Percentiles rank a stretch among this genome's conserved stretches.
These are phyloP conservation scores for Corythornis madagascariensis DNA, from an alignment of 2,113 vertebrate species.

Conservation along the genomic window DNA sequence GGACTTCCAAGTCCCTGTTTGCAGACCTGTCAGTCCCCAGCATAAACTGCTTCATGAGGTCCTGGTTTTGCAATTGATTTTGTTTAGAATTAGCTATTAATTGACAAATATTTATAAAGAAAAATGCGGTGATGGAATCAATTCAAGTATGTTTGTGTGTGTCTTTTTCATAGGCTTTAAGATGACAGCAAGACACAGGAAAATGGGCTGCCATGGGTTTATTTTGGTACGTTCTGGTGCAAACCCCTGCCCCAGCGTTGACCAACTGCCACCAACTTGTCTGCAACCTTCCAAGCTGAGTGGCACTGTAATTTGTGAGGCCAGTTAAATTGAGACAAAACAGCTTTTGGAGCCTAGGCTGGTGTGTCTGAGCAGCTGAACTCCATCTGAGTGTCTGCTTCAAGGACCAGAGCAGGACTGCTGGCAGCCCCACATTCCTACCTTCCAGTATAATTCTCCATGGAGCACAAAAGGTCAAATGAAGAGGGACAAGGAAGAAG, in stretches of 20 bases:
- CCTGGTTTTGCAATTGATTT: not conserved
- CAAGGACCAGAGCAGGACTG: not conserved
- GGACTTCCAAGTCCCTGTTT: not conserved
- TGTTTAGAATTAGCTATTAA: not conserved
- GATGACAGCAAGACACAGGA: not conserved
- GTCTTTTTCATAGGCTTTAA: not conserved
- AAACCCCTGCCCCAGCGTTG: not conserved
- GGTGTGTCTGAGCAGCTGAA: not conserved
- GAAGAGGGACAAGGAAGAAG: conserved; percentile 74
- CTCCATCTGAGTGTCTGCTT: not conserved
- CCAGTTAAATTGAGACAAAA: not conserved
- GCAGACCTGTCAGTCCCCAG: not conserved
- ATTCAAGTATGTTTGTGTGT: not conserved
- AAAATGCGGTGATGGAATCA: not conserved
- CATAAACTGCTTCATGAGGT: not conserved
- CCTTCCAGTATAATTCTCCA: conserved; percentile 86
- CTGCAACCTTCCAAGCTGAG: not conserved
- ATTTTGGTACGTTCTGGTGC: not conserved
- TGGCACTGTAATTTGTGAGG: not conserved
- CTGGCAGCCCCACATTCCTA: not conserved
- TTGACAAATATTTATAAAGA: not conserved
- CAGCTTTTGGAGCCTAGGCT: not conserved
- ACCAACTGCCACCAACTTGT: too few relatives aligned
- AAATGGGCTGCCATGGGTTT: not conserved
- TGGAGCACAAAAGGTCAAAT: conserved; percentile 76